Conservation (phyloP, 2,888 invertebrate genomes). For the Lymantria monacha region DNA sequence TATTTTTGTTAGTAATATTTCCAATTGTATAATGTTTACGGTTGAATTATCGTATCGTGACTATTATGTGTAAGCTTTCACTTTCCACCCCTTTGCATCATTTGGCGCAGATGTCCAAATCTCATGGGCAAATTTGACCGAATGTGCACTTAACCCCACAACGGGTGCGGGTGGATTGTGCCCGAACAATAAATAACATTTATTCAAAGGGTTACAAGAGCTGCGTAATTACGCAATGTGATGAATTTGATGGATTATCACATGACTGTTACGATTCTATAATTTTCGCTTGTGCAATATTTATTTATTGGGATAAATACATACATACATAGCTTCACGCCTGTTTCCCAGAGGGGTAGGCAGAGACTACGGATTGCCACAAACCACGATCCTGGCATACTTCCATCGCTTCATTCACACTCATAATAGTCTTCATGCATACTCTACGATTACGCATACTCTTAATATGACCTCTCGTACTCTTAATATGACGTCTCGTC, state of each 20-base stretch:
- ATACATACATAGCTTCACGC: no score
- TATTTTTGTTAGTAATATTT: not conserved
- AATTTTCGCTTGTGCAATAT: conserved; percentile 31
- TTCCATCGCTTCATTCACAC: no score
- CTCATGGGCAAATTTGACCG: conserved; percentile 38
- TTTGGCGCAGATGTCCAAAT: conserved; percentile 52
- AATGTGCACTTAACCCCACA: conserved; percentile 35
- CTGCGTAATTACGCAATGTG: conserved; percentile 50
- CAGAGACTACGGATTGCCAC: no score
- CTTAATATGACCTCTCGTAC: no score
- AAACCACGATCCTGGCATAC: no score
- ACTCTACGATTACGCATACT: no score
- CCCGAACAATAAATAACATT: conserved; percentile 43
- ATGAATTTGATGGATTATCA: conserved; percentile 39
- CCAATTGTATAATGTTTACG: not conserved
- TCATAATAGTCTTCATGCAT: no score
- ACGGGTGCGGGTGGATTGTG: conserved; percentile 45
- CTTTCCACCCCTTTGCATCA: conserved; percentile 45
- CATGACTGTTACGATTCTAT: conserved; percentile 29
- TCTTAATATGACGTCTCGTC: no score
- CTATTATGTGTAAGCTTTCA: conserved; percentile 33
- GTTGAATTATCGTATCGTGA: not conserved
- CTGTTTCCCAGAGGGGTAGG: no score
- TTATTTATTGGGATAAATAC: conserved; percentile 21
- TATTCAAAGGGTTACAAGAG: conserved; percentile 49